Base-by-base conservation (phyloP, 2,113 vertebrate species). In the Ceyx melanurus region DNA sequence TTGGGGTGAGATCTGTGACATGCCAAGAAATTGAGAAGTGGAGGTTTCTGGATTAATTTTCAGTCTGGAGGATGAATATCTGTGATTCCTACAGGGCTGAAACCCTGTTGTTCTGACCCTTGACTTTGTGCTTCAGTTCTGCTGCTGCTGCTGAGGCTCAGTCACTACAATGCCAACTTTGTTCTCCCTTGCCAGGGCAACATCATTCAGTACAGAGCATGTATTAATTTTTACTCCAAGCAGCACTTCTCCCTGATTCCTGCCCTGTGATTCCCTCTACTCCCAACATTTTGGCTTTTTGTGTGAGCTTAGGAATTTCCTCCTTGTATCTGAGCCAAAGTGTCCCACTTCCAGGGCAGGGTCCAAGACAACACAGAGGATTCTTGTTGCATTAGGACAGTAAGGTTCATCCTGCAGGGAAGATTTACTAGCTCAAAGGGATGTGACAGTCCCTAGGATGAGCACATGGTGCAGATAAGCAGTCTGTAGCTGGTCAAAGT, bases 131-230 rank as follows among this genome's bases (percentile, higher is more conserved):
- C 77, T 64, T n/a, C 20, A 12, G 1, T 54, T 80, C 60, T 42
- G 84, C 71, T 37, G 80, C 29, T 58, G 62, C 74, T 58, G 56
- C 88, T 50, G 65, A 51, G 71, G 31, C 76, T n/a, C 3, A 0
- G 14, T n/a, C 62, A 10, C 60, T 33, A 89, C 86, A 96, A 92
- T 62, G 50, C 57, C 33, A 64, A 5, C 92, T 61, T 89, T 95
- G 86, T 96, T 91, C 64, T 71, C 26, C 43, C n/a, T 26, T 28
- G 48, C 74, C 81, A 48, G 64, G 72, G n/a, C 53, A 35, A 53
- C 53, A 28, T 46, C 33, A 7, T 40, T 60, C 85, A 31, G 51
- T 33, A 80, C 68, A 88, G 74, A 61, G 33, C 17, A 53, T 2
- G 23, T 13, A 89, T 74, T 91, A 74, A 89, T 64, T 78, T 61